phyloP scores from a whole-genome alignment of 2,113 vertebrate genomes.

The Xiphorhynchus elegans region DNA sequence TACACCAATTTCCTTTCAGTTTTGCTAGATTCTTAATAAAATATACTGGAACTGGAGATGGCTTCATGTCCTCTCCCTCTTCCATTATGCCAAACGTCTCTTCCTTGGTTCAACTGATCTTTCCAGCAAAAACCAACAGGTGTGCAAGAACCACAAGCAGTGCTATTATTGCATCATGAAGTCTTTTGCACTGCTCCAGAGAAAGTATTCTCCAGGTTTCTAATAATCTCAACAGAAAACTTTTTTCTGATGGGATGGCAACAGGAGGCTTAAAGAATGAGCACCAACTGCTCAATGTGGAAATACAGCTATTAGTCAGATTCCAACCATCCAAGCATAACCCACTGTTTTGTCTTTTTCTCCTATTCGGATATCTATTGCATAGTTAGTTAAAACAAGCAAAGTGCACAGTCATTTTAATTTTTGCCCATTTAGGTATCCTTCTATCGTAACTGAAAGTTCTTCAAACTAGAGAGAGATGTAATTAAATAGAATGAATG shows the following conservation, averaged over 20 bases:
- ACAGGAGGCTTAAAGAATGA: background rate
- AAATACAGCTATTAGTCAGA: background rate
- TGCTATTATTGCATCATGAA: rapidly evolving
- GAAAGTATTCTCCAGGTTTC: background rate
- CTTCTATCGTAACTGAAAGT: background rate
- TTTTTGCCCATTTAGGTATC: background rate
- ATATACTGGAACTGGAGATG: background rate
- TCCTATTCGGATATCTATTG: background rate
- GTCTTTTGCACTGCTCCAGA: background rate
- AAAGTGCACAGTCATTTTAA: background rate
- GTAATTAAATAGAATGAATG: background rate
- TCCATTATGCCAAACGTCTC: background rate
- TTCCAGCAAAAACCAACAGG: background rate
- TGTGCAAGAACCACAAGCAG: background rate
- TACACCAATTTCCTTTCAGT: background rate
- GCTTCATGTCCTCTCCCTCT: background rate
- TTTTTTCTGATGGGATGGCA: background rate
- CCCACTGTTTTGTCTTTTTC: background rate
- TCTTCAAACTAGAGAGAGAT: background rate
- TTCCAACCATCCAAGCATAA: background rate
- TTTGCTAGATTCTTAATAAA: background rate
- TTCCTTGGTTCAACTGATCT: background rate
- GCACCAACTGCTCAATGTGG: background rate
- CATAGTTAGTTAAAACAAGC: background rate
- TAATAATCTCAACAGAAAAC: background rate